Conservation (phyloP, 2,797 vertebrate genomes). For the Adelosebastes latens region DNA sequence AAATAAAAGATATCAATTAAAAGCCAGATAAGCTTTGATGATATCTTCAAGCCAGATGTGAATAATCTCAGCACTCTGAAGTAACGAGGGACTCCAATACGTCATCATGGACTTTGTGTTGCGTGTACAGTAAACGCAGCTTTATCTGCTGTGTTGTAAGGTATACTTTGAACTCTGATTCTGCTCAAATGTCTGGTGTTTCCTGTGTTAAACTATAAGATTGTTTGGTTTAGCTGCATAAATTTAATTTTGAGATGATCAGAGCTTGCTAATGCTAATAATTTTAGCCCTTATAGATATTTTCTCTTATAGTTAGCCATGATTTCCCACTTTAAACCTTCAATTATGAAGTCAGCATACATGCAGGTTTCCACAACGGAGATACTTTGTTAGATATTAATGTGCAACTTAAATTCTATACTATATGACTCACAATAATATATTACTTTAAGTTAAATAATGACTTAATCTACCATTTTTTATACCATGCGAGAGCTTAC, state of each 20-base stretch:
- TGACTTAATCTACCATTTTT: neutral
- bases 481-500: neutral
- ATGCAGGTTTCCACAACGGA: neutral
- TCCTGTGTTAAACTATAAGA: neutral
- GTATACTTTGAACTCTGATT: conserved; percentile 74
- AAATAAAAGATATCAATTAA: neutral
- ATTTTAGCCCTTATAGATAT: neutral
- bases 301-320: neutral
- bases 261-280: neutral
- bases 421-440: neutral
- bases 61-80: neutral
- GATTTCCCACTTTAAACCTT: neutral
- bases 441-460: neutral
- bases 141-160: conserved; percentile 69
- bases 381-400: neutral
- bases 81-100: neutral
- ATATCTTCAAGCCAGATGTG: neutral
- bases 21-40: neutral
- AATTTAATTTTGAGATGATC: neutral
- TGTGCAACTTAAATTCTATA: neutral
- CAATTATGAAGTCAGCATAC: neutral
- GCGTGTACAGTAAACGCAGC: neutral
- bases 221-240: neutral
- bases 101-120: conserved; percentile 63
- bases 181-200: conserved; percentile 11